phyloP scores from a whole-genome alignment of 2,113 vertebrate genomes.

The Pituophis catenifer region DNA sequence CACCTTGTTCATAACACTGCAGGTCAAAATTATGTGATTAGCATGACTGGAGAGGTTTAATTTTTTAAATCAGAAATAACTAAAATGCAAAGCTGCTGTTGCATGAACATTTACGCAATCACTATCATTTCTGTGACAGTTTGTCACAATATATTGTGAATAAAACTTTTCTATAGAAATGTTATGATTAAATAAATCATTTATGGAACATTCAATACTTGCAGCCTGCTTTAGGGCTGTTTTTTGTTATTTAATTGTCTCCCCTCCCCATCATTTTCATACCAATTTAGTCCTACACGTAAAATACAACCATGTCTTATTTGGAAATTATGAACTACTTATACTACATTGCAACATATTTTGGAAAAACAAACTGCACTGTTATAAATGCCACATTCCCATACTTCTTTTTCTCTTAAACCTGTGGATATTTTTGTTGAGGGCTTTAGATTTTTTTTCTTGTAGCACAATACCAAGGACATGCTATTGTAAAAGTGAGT shows the following conservation, averaged over 20 bases:
- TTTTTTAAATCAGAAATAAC: slow-evolving; percentile 78
- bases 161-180: slow-evolving; percentile 89
- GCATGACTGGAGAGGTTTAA: slow-evolving; percentile 80
- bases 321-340: slow-evolving; percentile 73
- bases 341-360: slow-evolving; percentile 63
- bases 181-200: slow-evolving; percentile 77
- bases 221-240: slow-evolving; percentile 80
- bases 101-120: slow-evolving; percentile 82
- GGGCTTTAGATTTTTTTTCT: slow-evolving; percentile 68
- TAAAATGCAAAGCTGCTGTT: slow-evolving; percentile 81
- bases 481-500: slow-evolving; percentile 75
- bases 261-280: slow-evolving; percentile 71
- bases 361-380: slow-evolving; percentile 70
- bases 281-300: slow-evolving; percentile 67
- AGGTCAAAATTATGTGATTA: slow-evolving; percentile 72
- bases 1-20: slow-evolving; percentile 72
- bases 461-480: slow-evolving; percentile 80
- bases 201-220: slow-evolving; percentile 78
- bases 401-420: slow-evolving; percentile 69
- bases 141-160: slow-evolving; percentile 81
- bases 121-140: slow-evolving; percentile 78
- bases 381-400: slow-evolving; percentile 68
- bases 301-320: slow-evolving; percentile 72
- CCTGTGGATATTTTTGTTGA: slow-evolving; percentile 70
- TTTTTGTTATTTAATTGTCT: slow-evolving; percentile 74